A percentile compares a stretch with the other conserved stretches of the same genome.
Evolutionary conservation across 2,113 vertebrate species (phyloP).

Genomic region (Ibidorhyncha struthersii): DNA sequence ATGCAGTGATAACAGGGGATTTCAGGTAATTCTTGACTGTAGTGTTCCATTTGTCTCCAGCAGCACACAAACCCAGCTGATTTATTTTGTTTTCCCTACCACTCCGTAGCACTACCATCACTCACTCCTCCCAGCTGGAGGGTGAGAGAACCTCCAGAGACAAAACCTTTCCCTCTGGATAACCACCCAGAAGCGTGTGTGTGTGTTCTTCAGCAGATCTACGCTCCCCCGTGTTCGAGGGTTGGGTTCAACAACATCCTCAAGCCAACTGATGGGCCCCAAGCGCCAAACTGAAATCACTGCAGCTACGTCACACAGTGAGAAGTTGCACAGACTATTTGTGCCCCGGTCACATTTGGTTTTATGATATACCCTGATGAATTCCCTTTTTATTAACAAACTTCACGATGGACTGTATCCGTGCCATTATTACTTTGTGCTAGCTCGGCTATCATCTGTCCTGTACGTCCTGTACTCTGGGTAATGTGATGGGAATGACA

Average conservation of each 20-base stretch:
- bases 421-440: not conserved
- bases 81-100: constrained; percentile 18
- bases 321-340: not conserved
- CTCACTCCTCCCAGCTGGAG: not conserved
- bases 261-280: not conserved
- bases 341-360: not conserved
- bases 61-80: constrained; percentile 9
- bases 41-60: constrained; percentile 29
- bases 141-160: not conserved
- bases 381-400: not conserved
- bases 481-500: not conserved
- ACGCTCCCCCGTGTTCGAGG: not conserved
- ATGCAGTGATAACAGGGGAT: constrained; percentile 25
- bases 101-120: not conserved
- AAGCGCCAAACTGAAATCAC: not conserved
- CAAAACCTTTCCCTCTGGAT: not conserved
- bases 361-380: not conserved
- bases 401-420: not conserved
- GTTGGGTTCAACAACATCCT: not conserved
- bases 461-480: not conserved
- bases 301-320: not conserved
- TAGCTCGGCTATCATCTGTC: not conserved
- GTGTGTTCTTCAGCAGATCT: not conserved
- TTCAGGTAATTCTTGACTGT: constrained; percentile 32
- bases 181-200: not conserved